Evolutionary conservation across 92 coral and sea anemone species (phyloP).

Genomic region (Pocillopora grandis): DNA sequence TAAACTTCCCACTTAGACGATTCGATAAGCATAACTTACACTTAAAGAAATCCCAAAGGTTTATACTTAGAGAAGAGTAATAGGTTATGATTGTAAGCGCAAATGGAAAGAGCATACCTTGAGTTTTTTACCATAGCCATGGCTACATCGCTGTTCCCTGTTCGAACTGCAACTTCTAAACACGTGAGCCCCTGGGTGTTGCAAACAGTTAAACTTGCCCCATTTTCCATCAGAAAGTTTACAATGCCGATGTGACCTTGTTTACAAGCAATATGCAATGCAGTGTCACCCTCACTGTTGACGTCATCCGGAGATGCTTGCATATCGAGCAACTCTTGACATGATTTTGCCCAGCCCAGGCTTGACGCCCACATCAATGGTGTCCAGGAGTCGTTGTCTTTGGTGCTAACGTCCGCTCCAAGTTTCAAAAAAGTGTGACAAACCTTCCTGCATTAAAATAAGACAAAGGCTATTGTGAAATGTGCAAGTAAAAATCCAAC

Average conservation of each 20-base stretch:
- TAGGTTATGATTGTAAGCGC: too few relatives aligned
- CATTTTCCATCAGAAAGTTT: slow-evolving; percentile 59
- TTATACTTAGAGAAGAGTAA: too few relatives aligned
- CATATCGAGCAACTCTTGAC: slow-evolving; percentile 49
- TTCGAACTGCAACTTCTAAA: slow-evolving; percentile 68
- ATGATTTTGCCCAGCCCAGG: slow-evolving; percentile 48
- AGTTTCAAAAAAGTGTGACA: slow-evolving; percentile 48
- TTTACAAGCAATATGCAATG: slow-evolving; percentile 64
- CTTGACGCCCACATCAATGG: slow-evolving; percentile 68
- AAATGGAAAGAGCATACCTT: slow-evolving; percentile 40
- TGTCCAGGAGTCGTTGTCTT: slow-evolving; percentile 56
- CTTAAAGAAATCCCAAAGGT: too few relatives aligned
- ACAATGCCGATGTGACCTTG: slow-evolving; percentile 62
- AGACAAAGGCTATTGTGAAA: not conserved
- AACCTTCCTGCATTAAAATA: slow-evolving; percentile 50
- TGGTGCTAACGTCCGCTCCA: slow-evolving; percentile 65
- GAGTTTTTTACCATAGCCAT: slow-evolving; percentile 65
- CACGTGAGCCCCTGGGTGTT: slow-evolving; percentile 57
- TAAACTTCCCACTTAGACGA: too few relatives aligned
- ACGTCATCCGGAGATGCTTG: slow-evolving; percentile 47
- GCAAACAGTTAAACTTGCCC: slow-evolving; percentile 53
- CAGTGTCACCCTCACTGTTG: slow-evolving; percentile 60
- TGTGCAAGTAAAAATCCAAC: not conserved
- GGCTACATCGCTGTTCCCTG: slow-evolving; percentile 59
- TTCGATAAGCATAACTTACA: too few relatives aligned